These are phyloP conservation scores for Parambassis ranga DNA, from an alignment of 2,797 vertebrate genomes.

Conservation along the genomic window DNA sequence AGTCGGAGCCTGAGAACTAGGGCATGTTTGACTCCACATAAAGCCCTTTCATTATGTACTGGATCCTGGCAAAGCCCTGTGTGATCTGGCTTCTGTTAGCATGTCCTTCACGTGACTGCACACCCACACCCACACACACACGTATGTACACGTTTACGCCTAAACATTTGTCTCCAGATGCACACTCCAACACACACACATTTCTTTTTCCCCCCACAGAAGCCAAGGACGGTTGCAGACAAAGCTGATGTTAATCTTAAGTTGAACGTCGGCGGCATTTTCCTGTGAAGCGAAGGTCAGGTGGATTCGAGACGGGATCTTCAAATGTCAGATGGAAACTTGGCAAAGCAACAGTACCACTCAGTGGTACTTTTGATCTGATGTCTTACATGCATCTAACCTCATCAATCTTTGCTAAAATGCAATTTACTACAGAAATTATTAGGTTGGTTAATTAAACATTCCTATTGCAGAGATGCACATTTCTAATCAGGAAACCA, in stretches of 20 bases:
- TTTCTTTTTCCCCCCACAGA: not conserved
- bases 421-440: not conserved
- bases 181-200: constrained; percentile 1
- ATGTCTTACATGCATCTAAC: not conserved
- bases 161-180: not conserved
- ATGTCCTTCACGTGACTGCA: constrained; percentile 58
- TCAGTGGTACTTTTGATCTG: constrained; percentile 10
- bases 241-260: constrained; percentile 71
- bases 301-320: constrained; percentile 50
- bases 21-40: constrained; percentile 57
- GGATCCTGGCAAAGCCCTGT: constrained; percentile 65
- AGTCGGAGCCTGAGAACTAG: constrained; percentile 67
- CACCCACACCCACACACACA: constrained; percentile 1
- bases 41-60: constrained; percentile 64
- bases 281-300: constrained; percentile 58
- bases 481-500: not conserved
- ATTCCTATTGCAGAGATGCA: not conserved
- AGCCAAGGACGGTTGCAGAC: constrained; percentile 65
- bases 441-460: constrained; percentile 13
- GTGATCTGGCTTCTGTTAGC: constrained; percentile 46
- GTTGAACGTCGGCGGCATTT: constrained; percentile 57
- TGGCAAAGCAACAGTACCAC: constrained; percentile 30
- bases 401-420: not conserved
- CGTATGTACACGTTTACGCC: not conserved
- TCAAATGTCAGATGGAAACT: constrained; percentile 65